Percentiles rank a stretch among this genome's conserved stretches.
phyloP scores from a whole-genome alignment of 2,113 vertebrate species.

The Microcebus tavaratra region DNA sequence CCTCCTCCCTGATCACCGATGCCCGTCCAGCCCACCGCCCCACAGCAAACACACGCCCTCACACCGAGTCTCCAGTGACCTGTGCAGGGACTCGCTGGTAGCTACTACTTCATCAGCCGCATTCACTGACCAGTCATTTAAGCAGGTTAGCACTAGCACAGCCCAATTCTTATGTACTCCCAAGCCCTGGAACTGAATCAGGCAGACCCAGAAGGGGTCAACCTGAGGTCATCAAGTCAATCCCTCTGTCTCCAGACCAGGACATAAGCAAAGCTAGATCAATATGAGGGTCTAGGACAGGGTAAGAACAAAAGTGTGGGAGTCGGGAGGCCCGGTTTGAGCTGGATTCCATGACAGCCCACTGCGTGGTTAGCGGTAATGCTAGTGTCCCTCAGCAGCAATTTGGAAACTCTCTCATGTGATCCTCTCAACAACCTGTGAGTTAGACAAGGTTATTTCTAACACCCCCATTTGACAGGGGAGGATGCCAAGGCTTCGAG shows the following conservation, averaged over 20 bases:
- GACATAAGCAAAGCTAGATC: background rate
- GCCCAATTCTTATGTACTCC: background rate
- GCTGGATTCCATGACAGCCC: background rate
- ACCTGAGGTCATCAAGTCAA: background rate
- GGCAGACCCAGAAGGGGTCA: background rate
- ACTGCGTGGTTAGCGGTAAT: background rate
- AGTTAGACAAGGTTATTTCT: background rate
- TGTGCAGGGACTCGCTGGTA: background rate
- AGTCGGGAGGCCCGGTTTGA: background rate
- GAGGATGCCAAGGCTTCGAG: background rate
- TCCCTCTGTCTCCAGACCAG: background rate
- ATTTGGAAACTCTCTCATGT: background rate
- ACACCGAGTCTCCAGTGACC: background rate
- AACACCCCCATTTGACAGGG: background rate
- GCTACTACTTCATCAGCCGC: background rate
- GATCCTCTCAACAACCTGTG: background rate
- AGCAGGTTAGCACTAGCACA: background rate
- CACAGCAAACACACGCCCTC: background rate
- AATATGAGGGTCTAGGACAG: background rate
- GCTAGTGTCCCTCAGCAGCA: background rate
- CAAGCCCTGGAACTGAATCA: background rate
- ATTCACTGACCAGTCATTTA: background rate
- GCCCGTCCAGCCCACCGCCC: accelerated
- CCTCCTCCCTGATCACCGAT: background rate
- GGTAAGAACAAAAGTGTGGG: background rate